Conservation (phyloP, 1,140 invertebrate genomes). For the Stenopsyche tienmushanensis region DNA sequence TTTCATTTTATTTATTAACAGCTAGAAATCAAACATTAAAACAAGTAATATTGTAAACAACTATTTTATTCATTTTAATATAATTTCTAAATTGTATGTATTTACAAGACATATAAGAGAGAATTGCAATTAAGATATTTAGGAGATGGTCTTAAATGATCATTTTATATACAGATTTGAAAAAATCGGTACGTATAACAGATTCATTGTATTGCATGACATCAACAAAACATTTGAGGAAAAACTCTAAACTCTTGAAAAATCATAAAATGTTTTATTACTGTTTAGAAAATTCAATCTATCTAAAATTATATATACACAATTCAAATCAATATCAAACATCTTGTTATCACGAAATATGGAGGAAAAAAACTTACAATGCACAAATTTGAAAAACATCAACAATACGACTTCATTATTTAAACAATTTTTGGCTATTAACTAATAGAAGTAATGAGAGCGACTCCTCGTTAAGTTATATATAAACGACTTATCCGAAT, state of each 20-base stretch:
- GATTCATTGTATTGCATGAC: not conserved
- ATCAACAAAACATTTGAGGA: too few relatives aligned
- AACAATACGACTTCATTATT: not conserved
- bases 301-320: too few relatives aligned
- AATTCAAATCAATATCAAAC: not conserved
- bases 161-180: not conserved
- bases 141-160: not conserved
- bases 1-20: too few relatives aligned
- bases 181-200: not conserved
- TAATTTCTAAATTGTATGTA: conserved; percentile 32
- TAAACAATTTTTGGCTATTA: not conserved
- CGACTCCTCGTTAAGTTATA: conserved; percentile 47
- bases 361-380: not conserved
- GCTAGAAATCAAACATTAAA: too few relatives aligned
- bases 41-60: too few relatives aligned
- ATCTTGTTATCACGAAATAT: conserved; percentile 9
- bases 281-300: too few relatives aligned
- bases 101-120: conserved; percentile 37
- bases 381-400: not conserved
- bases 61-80: conserved; percentile 38
- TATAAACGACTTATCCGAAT: conserved; percentile 51
- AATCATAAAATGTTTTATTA: not conserved
- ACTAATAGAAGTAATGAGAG: not conserved
- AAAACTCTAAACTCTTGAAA: not conserved
- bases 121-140: conserved; percentile 7